Base-by-base conservation (phyloP, 2,113 vertebrate genomes). In the Plectropomus leopardus region DNA sequence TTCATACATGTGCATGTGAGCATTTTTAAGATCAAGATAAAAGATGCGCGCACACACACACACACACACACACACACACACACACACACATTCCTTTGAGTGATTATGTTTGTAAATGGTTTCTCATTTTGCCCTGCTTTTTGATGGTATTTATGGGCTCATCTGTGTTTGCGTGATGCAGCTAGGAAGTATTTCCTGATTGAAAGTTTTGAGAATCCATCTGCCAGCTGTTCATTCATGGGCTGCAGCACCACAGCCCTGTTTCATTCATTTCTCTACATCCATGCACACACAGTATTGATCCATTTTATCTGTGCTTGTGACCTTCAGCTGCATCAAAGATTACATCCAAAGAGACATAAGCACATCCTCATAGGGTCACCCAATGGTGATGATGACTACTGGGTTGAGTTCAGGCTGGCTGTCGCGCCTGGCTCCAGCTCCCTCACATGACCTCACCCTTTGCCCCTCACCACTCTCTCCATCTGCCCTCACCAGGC, bases 371-470 rank as follows among this genome's bases (percentile, higher is more conserved):
- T 71, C 47, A 54, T 44, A 64, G 69, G 59, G 68, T 61, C 65
- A 63, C 63, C 42, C 73, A 10, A 13, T 74, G 26, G n/a, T 73
- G 48, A 80, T 34, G 11, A 72, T 73, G 71, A 73, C 64, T n/a
- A 55, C 57, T 79, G 64, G 70, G 80, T 78, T 71, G 74, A 86
- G 74, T 74, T 88, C 51, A 80, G 77, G 70, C 86, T 77, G 67
- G 74, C 72, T 9, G 17, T 73, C 59, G 89, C 86, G 82, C 93
- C 92, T 89, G 92, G 87, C 90, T 93, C 92, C 75, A 87, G 72
- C 84, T 90, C 83, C 80, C 87, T 86, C 90, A 91, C 76, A 93
- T 94, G 92, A 94, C 92, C 86, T 95, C 92, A 94, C 88, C 71
- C 72, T 80, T 86, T 60, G 48, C 72, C 80, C 76, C 70, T 72